Evolutionary conservation across 2,888 invertebrate genomes (phyloP), one percentile per base, ranked within the genome.

Genomic region (Drosophila pseudotalamancana): DNA sequence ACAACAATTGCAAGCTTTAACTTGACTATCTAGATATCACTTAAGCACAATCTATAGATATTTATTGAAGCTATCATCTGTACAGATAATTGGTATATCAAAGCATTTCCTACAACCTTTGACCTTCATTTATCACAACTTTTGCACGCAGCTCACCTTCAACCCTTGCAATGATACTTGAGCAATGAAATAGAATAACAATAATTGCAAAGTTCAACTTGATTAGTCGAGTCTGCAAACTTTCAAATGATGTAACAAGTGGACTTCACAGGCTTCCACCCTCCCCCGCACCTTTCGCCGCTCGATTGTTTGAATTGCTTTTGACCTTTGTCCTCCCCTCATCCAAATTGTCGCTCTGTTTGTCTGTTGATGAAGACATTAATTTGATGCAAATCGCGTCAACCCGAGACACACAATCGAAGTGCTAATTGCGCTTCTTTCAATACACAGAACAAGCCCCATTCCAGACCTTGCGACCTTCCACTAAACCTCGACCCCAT

Each of bases 381-480:
- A 84, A 84, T 84, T 84, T 87, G 87, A 88, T 88, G 88, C 84
- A 88, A 87, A 78, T 82, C 75, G 86, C 77, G 77, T 68, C 74
- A 76, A 66, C 71, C 69, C 63, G 80, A n/a, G n/a, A 82, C 43
- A 89, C 89, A 89, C 89, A 89, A 89, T 89, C 82, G 88, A 80
- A 81, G 74, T 87, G 85, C 88, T 89, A 89, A 89, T 89, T 89
- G 89, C 87, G 85, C 80, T 86, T 87, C 89, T 87, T 88, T 88
- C 88, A 85, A 74, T 77, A 73, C 62, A 54, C 65, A 48, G 59
- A 59, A 21, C 46, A 29, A 42, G 14, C 4, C 3, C 14, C 31
- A 18, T 0, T 35, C 48, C 35, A 32, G 4, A 19, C 14, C 43
- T 27, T 4, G 9, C n/a, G 18, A 4, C 11, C 3, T 18, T 14